A percentile compares a stretch with the other conserved stretches of the same genome.
phyloP scores from a whole-genome alignment of 2,113 vertebrate genomes.

The Pseudopodoces humilis region DNA sequence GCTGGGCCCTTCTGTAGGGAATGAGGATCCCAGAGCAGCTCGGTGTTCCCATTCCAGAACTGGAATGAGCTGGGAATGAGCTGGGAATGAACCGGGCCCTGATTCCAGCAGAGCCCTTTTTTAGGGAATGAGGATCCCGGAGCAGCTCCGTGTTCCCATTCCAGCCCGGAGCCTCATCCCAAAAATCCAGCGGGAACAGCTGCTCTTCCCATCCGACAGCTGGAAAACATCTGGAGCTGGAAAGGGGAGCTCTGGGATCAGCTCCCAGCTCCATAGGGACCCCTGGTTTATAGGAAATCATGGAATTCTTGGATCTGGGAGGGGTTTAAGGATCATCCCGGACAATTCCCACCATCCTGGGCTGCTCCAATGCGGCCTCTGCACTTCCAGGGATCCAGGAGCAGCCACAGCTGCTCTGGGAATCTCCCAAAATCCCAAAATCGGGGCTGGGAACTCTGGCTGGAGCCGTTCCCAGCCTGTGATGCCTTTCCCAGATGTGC shows the following conservation, averaged over 20 bases:
- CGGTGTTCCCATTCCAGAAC: background rate
- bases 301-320: no score
- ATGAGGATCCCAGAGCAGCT: background rate
- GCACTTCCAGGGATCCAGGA: background rate
- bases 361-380: no score
- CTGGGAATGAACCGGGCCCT: background rate
- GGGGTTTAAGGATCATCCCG: no score
- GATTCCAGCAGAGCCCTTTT: background rate
- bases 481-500: background rate
- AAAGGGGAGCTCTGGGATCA: no score
- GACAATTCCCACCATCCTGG: no score
- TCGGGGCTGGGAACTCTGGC: background rate
- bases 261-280: no score
- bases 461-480: background rate
- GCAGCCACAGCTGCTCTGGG: background rate
- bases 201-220: no score
- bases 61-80: no score
- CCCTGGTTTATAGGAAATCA: no score
- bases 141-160: background rate
- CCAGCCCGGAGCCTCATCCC: background rate
- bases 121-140: background rate
- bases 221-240: no score
- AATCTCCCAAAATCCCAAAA: background rate
- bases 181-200: no score
- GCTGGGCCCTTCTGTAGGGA: background rate